These are phyloP conservation scores for Cheilosia impressa DNA, from an alignment of 2,888 invertebrate genomes.

Conservation along the genomic window DNA sequence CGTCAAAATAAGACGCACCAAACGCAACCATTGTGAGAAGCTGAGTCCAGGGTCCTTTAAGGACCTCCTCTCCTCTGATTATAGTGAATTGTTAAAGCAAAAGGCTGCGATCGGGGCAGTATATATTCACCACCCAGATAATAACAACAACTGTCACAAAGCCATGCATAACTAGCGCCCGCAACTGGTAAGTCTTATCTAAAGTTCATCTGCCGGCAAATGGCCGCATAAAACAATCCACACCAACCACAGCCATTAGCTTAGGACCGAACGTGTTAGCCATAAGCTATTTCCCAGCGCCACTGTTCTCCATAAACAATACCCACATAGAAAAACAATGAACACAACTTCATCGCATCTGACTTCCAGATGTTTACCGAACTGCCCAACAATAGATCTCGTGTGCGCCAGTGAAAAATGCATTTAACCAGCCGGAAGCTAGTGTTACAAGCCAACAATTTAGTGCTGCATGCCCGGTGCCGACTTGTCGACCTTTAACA, in stretches of 20 bases:
- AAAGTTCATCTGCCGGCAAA: not conserved
- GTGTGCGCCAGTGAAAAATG: conserved; percentile 18
- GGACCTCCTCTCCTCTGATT: too few relatives aligned
- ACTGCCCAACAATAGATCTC: conserved; percentile 43
- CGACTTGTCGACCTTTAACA: conserved; percentile 56
- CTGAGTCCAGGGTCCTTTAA: too few relatives aligned
- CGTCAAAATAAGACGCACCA: too few relatives aligned
- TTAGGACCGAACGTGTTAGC: conserved; percentile 35
- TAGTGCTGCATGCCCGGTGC: conserved; percentile 30
- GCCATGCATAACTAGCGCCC: not conserved
- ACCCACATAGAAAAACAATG: conserved; percentile 9
- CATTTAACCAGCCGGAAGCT: conserved; percentile 51
- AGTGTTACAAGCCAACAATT: conserved; percentile 62
- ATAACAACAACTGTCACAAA: not conserved
- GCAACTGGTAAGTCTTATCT: not conserved
- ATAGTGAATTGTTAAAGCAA: too few relatives aligned
- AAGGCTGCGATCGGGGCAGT: too few relatives aligned
- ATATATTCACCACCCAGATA: not conserved
- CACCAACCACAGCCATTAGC: conserved; percentile 14
- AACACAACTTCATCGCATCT: conserved; percentile 58
- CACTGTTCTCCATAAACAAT: conserved; percentile 22
- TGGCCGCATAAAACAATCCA: conserved; percentile 15
- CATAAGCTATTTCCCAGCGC: conserved; percentile 42
- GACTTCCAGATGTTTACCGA: conserved; percentile 62
- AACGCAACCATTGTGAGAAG: too few relatives aligned